Evolutionary conservation across 2,113 vertebrate species (phyloP).

Genomic region (Zingel zingel): DNA sequence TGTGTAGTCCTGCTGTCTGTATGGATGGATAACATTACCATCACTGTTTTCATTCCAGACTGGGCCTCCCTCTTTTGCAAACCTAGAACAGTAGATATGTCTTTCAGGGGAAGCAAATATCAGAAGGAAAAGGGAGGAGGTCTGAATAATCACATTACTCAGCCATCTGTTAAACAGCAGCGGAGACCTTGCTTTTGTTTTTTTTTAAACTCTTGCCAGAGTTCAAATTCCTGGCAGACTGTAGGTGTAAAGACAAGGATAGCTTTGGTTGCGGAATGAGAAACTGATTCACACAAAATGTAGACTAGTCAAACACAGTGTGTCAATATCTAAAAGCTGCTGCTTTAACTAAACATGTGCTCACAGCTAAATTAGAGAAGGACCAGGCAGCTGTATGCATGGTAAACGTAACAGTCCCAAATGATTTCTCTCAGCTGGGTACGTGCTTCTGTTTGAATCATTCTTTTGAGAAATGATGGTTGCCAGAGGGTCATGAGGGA

Average conservation of each 20-base stretch:
- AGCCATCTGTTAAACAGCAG: conserved; percentile 35
- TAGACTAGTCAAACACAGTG: conserved; percentile 40
- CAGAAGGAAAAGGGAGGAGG: conserved; percentile 34
- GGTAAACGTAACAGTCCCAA: conserved; percentile 42
- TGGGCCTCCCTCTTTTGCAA: conserved; percentile 43
- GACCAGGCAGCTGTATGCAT: conserved; percentile 19
- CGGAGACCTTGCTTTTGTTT: conserved; percentile 33
- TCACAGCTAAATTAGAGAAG: conserved; percentile 35
- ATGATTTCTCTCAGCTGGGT: conserved; percentile 25
- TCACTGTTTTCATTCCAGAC: conserved; percentile 42
- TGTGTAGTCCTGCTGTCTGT: conserved; percentile 28
- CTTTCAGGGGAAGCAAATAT: conserved; percentile 7
- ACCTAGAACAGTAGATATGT: conserved; percentile 26
- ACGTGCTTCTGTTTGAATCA: neutral
- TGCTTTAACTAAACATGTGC: conserved; percentile 45
- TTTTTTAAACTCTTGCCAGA: conserved; percentile 11
- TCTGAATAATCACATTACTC: conserved; percentile 21
- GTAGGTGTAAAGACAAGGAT: conserved; percentile 39
- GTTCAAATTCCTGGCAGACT: conserved; percentile 56
- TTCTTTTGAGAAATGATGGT: neutral
- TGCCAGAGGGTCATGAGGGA: conserved; percentile 26
- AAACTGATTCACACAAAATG: conserved; percentile 35
- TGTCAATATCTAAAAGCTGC: conserved; percentile 39
- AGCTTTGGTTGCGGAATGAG: conserved; percentile 25
- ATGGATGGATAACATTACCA: conserved; percentile 35